phyloP scores from a whole-genome alignment of 2,113 vertebrate species.

The Scartelaos histophorus region DNA sequence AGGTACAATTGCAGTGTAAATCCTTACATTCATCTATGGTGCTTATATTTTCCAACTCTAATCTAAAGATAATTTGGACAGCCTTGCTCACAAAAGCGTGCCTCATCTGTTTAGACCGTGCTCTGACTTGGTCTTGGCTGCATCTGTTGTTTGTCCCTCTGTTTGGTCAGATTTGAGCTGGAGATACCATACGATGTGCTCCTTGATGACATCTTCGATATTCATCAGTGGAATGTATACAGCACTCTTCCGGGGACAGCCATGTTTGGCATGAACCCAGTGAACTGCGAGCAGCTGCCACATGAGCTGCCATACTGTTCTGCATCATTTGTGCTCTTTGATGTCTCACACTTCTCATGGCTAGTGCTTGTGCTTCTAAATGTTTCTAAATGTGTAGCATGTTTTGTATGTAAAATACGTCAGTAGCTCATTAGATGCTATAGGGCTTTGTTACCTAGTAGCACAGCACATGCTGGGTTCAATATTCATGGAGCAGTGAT shows the following conservation, averaged over 20 bases:
- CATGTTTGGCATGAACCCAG: conserved; percentile 13
- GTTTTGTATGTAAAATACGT: too few species aligned
- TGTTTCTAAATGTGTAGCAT: not conserved
- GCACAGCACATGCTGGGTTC: too few species aligned
- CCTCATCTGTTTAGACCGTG: not conserved
- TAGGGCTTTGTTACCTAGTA: too few species aligned
- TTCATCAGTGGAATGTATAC: conserved; percentile 5
- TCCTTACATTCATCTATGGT: not conserved
- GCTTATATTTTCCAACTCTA: not conserved
- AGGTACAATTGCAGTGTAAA: too few species aligned
- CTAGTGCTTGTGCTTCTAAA: too few species aligned
- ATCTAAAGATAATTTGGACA: not conserved
- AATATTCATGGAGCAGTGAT: too few species aligned
- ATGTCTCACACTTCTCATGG: not conserved
- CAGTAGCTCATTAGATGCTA: too few species aligned
- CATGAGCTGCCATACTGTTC: not conserved
- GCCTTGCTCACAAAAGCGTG: not conserved
- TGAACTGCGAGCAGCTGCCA: conserved; percentile 23
- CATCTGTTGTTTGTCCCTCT: not conserved
- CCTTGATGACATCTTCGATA: not conserved
- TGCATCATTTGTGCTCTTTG: not conserved
- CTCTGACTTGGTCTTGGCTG: conserved; percentile 5
- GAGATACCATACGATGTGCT: not conserved
- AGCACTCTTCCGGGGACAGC: not conserved
- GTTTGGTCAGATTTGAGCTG: conserved; percentile 1